Conservation (phyloP, 2,113 vertebrate genomes). For the Cryptomyrus ogoouensis region DNA sequence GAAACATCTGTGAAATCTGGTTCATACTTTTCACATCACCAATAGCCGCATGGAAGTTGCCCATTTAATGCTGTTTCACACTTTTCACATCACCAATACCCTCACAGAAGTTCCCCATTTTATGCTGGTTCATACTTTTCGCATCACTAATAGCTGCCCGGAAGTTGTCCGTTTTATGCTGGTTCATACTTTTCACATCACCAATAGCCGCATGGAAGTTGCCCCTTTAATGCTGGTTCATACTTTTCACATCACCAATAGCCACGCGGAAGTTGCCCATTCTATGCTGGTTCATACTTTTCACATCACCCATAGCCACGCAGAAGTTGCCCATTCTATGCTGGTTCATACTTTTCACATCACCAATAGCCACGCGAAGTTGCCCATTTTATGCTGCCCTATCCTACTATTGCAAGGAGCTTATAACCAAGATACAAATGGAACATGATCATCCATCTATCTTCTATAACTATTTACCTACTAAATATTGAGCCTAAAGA, state of each 20-base stretch:
- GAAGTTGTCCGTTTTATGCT: too few species aligned
- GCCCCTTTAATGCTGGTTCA: neutral
- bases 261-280: neutral
- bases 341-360: neutral
- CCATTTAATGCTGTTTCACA: too few species aligned
- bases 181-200: neutral
- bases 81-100: too few species aligned
- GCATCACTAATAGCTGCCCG: accelerated
- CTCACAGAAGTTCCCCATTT: accelerated
- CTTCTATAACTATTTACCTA: neutral
- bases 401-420: neutral
- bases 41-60: neutral
- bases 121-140: too few species aligned
- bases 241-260: neutral
- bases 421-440: neutral
- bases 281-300: neutral
- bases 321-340: too few species aligned
- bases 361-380: neutral
- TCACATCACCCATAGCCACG: accelerated
- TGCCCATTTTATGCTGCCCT: neutral
- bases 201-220: neutral
- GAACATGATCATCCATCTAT: neutral
- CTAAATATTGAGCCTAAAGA: neutral
- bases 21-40: neutral
- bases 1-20: neutral